Percentiles rank a stretch among this genome's conserved stretches.
phyloP scores from a whole-genome alignment of 1,140 invertebrate species.

The Scaptodrosophila lebanonensis region DNA sequence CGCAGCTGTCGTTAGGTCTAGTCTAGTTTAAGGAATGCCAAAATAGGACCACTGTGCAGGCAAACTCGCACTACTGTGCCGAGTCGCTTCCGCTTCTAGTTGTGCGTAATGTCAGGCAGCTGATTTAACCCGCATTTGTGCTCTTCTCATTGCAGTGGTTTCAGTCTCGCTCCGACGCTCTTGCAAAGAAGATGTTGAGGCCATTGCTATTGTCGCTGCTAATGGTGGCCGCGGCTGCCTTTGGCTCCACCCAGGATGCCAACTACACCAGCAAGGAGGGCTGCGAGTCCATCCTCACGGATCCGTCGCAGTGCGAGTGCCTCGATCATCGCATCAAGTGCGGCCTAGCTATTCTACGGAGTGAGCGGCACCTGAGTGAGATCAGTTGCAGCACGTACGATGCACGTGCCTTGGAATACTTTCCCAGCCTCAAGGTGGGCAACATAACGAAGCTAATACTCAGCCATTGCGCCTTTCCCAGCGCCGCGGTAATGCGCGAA shows the following conservation, averaged over 20 bases:
- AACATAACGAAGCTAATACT: conserved; percentile 35
- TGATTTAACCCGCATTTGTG: no score
- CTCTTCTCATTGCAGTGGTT: no score
- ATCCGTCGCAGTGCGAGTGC: conserved; percentile 48
- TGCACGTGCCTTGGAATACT: conserved; percentile 46
- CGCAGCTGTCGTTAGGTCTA: no score
- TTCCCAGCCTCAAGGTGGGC: conserved; percentile 43
- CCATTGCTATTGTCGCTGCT: conserved; percentile 20
- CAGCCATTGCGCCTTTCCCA: conserved; percentile 52
- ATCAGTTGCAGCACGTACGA: conserved; percentile 53
- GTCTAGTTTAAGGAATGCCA: no score
- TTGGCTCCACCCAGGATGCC: neutral
- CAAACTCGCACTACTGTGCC: no score
- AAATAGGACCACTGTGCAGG: no score
- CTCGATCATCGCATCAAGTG: conserved; percentile 59
- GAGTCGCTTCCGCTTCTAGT: no score
- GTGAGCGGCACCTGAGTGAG: conserved; percentile 33
- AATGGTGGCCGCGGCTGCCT: conserved; percentile 8
- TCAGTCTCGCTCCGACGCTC: no score
- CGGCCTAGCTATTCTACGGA: conserved; percentile 43
- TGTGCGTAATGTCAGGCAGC: no score
- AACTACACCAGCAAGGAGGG: conserved; percentile 46
- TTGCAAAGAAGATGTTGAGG: no score
- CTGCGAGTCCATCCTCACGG: conserved; percentile 45
- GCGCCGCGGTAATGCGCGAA: conserved; percentile 34